Evolutionary conservation across 2,888 invertebrate species (phyloP), one percentile per base, ranked within the genome.

Genomic region (Pogonocherus hispidulus): DNA sequence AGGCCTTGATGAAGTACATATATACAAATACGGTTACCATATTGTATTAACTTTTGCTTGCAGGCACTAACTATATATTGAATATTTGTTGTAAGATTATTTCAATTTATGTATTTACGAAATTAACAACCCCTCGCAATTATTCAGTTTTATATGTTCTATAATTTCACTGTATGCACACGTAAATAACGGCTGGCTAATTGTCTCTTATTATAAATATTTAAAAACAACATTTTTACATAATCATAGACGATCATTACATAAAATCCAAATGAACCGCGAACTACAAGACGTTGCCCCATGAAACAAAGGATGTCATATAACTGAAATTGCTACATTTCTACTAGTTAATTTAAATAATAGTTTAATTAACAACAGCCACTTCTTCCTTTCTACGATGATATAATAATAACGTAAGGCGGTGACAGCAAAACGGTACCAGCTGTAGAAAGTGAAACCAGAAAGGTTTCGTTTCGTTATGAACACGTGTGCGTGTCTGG

Each of bases 371-470:
- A 63, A 54, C 41, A 41, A 41, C 41, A 46, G 55, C 23, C 14
- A 44, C 41, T 41, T 41, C 35, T 63, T 44, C n/a, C 51, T 63
- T 41, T 20, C 5, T 37, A 16, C 8, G 16, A 11, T 47, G 64
- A 64, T 46, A 55, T 55, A 54, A 59, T 32, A 47, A 27, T 9
- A n/a, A 41, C 2, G 2, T 49, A 14, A 2, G 4, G 9, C 18
- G 14, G 27, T 27, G 27, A 27, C 27, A 3, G 27, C 8, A 27
- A 32, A 64, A 64, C 64, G 64, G 64, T 64, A 64, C 64, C 11
- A 19, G 47, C 32, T 27, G 18, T 27, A 55, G 55, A 64, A 59
- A 59, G 59, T 47, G 44, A 59, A 59, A 59, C 37, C 37, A 27
- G 3, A 9, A 14, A 55, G 55, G 35, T 20, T 22, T 20, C 16